phyloP scores from a whole-genome alignment of 2,797 vertebrate species.

The Tokudaia tokunoshimensis region DNA sequence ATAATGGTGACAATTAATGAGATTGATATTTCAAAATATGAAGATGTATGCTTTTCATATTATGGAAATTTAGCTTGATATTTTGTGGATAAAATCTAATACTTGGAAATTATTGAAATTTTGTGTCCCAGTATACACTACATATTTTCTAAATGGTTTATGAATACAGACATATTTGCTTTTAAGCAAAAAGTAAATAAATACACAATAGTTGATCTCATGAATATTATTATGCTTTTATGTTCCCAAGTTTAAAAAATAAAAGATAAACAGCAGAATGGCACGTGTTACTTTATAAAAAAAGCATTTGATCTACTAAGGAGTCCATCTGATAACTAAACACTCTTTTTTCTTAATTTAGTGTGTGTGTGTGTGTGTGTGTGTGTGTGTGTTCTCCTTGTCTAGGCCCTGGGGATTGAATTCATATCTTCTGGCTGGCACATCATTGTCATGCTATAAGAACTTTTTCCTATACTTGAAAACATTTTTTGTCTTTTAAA shows the following conservation, averaged over 20 bases:
- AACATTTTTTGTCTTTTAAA: neutral
- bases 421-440: neutral
- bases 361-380: neutral
- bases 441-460: neutral
- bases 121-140: neutral
- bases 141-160: constrained; percentile 49
- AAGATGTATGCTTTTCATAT: neutral
- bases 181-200: constrained; percentile 43
- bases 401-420: neutral
- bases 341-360: neutral
- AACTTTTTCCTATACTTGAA: neutral
- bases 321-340: neutral
- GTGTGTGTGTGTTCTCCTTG: neutral
- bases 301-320: neutral
- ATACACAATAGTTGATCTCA: neutral
- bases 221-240: neutral
- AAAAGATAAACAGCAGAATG: neutral
- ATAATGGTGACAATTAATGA: neutral
- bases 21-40: neutral
- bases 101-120: neutral
- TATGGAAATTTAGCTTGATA: neutral
- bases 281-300: neutral
- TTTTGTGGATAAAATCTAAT: neutral
- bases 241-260: neutral
- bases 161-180: neutral